A percentile compares a stretch with the other conserved stretches of the same genome.
phyloP scores from a whole-genome alignment of 2,113 vertebrate species.

The Astatotilapia flaviijosephi region DNA sequence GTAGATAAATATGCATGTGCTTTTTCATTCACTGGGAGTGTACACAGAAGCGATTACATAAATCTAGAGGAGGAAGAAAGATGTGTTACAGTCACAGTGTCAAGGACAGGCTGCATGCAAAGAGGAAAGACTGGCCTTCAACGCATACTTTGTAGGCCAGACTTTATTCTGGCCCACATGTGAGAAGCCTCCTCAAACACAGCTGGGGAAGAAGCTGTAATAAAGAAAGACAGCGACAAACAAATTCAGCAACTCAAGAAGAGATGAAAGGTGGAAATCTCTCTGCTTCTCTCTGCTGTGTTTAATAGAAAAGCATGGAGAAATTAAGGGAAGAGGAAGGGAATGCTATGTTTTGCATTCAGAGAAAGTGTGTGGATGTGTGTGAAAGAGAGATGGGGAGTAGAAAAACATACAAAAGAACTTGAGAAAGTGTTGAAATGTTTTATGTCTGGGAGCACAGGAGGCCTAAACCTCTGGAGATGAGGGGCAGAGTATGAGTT shows the following conservation, averaged over 20 bases:
- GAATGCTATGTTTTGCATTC: neutral
- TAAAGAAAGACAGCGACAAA: neutral
- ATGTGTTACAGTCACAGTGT: neutral
- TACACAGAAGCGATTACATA: conserved; percentile 37
- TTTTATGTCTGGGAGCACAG: conserved; percentile 60
- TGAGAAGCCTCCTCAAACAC: neutral
- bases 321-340: neutral
- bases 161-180: neutral
- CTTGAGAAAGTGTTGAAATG: conserved; percentile 70
- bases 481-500: conserved; percentile 35
- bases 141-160: neutral
- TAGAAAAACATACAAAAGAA: conserved; percentile 64
- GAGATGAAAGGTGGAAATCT: neutral
- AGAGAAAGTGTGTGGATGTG: conserved; percentile 2
- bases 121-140: conserved; percentile 5
- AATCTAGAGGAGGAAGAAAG: conserved; percentile 11
- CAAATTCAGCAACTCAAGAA: neutral
- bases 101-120: conserved; percentile 20
- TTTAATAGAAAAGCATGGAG: neutral
- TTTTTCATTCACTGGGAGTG: conserved; percentile 4
- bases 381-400: conserved; percentile 18
- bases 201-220: neutral
- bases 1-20: neutral
- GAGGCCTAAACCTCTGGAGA: conserved; percentile 53
- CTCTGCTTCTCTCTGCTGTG: neutral